Evolutionary conservation across 2,888 invertebrate species (phyloP).

Genomic region (Amphipoea oculea): DNA sequence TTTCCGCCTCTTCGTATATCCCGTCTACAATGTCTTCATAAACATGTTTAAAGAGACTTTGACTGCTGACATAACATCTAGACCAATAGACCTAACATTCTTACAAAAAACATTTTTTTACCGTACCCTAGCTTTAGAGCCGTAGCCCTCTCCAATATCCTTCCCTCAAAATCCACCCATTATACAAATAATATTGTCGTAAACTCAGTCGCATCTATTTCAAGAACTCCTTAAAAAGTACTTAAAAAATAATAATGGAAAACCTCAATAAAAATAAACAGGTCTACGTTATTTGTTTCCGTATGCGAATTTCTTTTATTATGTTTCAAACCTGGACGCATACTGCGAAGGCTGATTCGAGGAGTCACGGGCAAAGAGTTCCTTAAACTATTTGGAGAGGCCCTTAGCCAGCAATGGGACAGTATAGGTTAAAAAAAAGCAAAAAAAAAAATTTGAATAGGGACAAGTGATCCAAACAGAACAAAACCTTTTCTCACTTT

Average conservation of each 20-base stretch:
- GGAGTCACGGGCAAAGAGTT: no score
- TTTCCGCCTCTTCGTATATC: no score
- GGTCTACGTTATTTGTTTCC: neutral
- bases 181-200: neutral
- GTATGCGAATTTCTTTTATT: no score
- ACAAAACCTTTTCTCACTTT: neutral
- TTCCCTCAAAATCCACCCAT: neutral
- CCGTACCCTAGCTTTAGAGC: no score
- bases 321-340: neutral
- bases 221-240: neutral
- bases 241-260: neutral
- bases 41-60: conserved; percentile 12
- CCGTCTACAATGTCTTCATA: neutral
- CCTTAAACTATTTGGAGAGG: no score
- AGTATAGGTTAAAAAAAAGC: no score
- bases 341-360: no score
- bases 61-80: conserved; percentile 1
- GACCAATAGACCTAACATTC: conserved; percentile 8
- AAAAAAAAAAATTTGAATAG: no score
- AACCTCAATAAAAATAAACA: neutral
- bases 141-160: neutral
- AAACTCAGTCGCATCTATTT: neutral
- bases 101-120: conserved; percentile 45
- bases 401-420: no score
- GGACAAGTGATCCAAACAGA: neutral